A percentile compares a stretch with the other conserved stretches of the same genome.
Evolutionary conservation across 2,113 vertebrate genomes (phyloP).

Genomic region (Nothoprocta pentlandii): DNA sequence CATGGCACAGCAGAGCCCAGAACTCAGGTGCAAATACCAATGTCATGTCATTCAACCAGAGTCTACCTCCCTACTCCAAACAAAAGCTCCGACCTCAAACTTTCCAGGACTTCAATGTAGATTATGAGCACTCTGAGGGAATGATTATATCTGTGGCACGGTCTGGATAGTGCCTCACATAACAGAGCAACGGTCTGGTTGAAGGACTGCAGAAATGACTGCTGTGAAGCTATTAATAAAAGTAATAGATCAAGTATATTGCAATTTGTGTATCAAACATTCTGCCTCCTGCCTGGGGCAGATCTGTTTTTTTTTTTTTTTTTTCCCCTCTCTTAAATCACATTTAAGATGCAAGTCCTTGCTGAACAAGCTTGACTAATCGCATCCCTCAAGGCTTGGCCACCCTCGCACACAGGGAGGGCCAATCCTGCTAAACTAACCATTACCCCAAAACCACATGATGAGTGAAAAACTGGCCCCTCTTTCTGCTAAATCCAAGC

Average conservation of each 20-base stretch:
- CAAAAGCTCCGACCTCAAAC: background rate
- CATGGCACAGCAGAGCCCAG: background rate
- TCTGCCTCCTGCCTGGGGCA: background rate
- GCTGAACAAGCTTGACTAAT: background rate
- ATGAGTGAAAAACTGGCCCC: background rate
- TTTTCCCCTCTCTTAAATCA: background rate
- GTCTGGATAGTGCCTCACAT: background rate
- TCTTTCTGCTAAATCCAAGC: background rate
- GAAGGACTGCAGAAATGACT: background rate
- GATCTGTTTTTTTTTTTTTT: background rate
- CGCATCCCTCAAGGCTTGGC: background rate
- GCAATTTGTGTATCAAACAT: background rate
- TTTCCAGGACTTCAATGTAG: background rate
- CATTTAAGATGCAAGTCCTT: background rate
- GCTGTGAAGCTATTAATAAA: background rate
- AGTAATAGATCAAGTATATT: background rate
- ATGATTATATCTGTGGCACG: accelerated
- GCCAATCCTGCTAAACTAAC: background rate
- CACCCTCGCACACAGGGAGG: background rate
- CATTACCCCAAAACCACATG: accelerated
- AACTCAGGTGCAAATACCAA: background rate
- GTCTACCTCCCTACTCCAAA: background rate
- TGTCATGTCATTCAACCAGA: background rate
- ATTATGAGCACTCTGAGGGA: background rate
- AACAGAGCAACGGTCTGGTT: background rate